These are phyloP conservation scores for Aptenodytes forsteri DNA, from an alignment of 2,113 vertebrate species.

Conservation along the genomic window DNA sequence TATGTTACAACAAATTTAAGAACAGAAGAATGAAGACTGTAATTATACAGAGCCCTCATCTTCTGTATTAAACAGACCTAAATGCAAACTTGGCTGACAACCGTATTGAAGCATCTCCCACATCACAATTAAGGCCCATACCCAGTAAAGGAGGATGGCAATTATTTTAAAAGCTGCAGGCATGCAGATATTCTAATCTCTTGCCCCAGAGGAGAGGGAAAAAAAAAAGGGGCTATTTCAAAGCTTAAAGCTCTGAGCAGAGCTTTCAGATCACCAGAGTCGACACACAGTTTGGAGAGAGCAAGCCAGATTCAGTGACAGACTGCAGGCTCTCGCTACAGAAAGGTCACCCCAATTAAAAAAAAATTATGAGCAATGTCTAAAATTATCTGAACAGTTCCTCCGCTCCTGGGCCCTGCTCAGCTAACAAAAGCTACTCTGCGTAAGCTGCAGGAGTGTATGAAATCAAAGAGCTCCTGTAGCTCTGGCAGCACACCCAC, in stretches of 20 bases:
- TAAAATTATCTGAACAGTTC: conserved; percentile 51
- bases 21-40: not conserved
- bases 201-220: not conserved
- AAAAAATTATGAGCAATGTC: conserved; percentile 25
- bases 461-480: not conserved
- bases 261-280: not conserved
- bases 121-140: not conserved
- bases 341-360: conserved; percentile 38
- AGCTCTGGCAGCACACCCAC: conserved; percentile 17
- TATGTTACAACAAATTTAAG: conserved; percentile 11
- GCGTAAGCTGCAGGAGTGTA: not conserved
- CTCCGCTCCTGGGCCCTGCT: not conserved
- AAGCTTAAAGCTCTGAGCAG: not conserved
- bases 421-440: conserved; percentile 31
- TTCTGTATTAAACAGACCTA: not conserved
- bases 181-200: not conserved
- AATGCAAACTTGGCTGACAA: not conserved
- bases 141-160: not conserved
- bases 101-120: not conserved
- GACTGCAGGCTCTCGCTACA: not conserved
- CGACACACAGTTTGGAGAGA: not conserved
- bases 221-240: not conserved
- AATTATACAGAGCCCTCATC: not conserved
- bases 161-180: conserved; percentile 28
- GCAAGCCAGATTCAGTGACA: not conserved